Conservation (phyloP, 1,140 invertebrate species). For the Drosophila ficusphila region DNA sequence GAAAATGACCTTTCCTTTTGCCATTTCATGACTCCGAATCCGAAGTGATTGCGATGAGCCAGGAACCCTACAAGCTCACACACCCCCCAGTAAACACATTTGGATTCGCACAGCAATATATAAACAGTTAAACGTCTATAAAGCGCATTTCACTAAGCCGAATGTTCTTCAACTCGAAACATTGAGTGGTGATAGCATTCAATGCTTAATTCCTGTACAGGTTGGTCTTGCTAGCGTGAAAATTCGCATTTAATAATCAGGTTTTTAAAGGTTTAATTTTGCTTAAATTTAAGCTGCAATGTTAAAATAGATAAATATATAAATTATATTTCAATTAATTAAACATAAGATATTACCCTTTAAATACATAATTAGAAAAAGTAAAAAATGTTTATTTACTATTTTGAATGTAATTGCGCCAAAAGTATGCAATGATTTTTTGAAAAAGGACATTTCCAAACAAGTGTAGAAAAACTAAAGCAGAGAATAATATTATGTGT, state of each 20-base stretch:
- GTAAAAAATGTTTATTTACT: too few relatives aligned
- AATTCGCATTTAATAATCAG: too few relatives aligned
- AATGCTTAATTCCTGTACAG: neutral
- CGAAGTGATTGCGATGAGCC: conserved; percentile 61
- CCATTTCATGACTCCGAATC: conserved; percentile 65
- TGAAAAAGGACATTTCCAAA: too few relatives aligned
- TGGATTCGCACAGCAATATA: conserved; percentile 3
- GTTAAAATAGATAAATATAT: too few relatives aligned
- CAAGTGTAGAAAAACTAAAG: too few relatives aligned
- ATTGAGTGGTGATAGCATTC: neutral
- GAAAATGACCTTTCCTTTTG: conserved; percentile 79
- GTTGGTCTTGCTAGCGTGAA: neutral
- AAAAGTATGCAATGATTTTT: too few relatives aligned
- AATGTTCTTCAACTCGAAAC: neutral
- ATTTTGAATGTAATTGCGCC: too few relatives aligned
- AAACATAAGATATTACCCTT: too few relatives aligned
- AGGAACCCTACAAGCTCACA: conserved; percentile 27
- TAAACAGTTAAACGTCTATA: conserved; percentile 1
- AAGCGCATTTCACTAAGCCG: neutral
- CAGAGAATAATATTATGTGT: too few relatives aligned
- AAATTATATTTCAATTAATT: too few relatives aligned
- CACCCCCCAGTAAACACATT: conserved; percentile 7
- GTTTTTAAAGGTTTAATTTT: neutral
- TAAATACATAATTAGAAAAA: too few relatives aligned
- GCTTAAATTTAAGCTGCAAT: neutral